phyloP scores from a whole-genome alignment of 2,113 vertebrate genomes.

The Centropus bengalensis region DNA sequence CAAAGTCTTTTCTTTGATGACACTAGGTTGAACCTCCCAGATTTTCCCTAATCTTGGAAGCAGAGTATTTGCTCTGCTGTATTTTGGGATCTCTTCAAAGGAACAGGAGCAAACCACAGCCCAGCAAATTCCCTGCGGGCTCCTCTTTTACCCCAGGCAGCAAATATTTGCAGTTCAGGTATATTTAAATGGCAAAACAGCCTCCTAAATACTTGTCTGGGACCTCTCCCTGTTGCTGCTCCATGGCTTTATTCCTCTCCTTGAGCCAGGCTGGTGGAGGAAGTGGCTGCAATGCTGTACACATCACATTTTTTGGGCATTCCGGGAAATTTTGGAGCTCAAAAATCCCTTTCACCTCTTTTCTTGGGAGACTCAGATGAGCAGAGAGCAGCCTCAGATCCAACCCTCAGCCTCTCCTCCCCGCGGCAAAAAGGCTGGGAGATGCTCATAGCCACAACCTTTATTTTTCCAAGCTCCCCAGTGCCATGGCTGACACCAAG shows the following conservation, averaged over 20 bases:
- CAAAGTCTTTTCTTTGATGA: neutral
- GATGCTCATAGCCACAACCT: neutral
- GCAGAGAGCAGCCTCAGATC: neutral
- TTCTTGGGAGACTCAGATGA: neutral
- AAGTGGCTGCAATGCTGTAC: neutral
- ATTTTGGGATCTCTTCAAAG: neutral
- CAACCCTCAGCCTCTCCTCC: neutral
- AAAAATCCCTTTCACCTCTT: neutral
- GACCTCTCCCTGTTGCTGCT: neutral
- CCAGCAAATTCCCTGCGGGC: rapidly evolving
- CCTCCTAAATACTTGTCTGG: neutral
- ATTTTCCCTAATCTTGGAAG: neutral
- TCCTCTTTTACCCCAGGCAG: neutral
- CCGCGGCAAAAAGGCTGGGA: rapidly evolving
- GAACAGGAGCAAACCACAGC: neutral
- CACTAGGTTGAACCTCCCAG: rapidly evolving
- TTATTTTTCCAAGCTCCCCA: neutral
- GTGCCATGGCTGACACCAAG: neutral
- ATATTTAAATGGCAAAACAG: neutral
- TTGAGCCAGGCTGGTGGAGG: rapidly evolving
- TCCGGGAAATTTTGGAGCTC: neutral
- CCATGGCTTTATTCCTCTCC: neutral
- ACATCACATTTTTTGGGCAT: neutral
- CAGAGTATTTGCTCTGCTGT: neutral
- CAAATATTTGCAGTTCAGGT: neutral